Evolutionary conservation across 2,888 invertebrate genomes (phyloP), one percentile per base, ranked within the genome.

Genomic region (Tromatobia lineatoria): DNA sequence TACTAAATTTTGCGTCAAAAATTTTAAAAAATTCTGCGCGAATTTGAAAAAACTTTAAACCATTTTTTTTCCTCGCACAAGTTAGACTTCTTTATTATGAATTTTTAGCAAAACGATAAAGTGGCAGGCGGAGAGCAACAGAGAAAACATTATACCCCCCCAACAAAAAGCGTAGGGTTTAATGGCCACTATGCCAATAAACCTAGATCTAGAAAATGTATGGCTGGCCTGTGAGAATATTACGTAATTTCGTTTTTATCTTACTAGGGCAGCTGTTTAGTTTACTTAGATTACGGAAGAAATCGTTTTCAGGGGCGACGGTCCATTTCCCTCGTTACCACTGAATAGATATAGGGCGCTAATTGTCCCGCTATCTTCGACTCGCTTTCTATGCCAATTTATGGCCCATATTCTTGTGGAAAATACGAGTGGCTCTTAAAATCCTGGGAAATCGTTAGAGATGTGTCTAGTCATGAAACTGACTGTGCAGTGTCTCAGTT

Each of bases 131-230:
- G 29, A 29, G 29, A 4, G 29, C 29, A 29, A 29, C 29, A 29
- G 29, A 29, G 29, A 29, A 29, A 29, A 29, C 2, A 29, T 29
- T 29, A 29, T 29, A 2, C 29, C 29, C 29, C 29, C 29, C 29
- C 29, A 29, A 4, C 2, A 4, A 29, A 29, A 29, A 4, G 3
- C 29, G 4, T 29, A 4, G 29, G 29, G 29, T 4, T 29, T 34
- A 25, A 20, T n/a, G 13, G 15, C 15, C 25, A 7, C 25, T 13
- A 38, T 70, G 15, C 34, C n/a, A 52, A 8, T 34, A 71, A 18
- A n/a, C 13, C 29, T 29, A 15, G 23, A 64, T 29, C 25, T 70
- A 45, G 74, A 66, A 79, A 83, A 79, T 79, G 79, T 83, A 79
- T 83, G 45, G 25, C 15, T 11, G 11, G 42, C 18, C 45, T 20